These are phyloP conservation scores for Epirrita christyi DNA, from an alignment of 2,888 invertebrate species.

Conservation along the genomic window DNA sequence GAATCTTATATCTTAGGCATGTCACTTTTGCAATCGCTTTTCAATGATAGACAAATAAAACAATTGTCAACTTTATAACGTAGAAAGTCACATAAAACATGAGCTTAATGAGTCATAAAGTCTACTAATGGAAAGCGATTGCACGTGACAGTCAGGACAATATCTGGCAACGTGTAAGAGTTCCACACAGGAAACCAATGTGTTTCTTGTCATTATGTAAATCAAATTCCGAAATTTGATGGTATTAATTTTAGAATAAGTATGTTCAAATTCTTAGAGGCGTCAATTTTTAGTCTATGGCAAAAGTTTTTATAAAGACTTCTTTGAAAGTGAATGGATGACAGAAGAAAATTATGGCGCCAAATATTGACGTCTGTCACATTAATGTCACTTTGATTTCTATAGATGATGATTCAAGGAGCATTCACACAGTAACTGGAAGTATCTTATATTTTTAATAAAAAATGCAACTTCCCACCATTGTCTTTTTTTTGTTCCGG, in stretches of 20 bases:
- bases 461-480: conserved; percentile 78
- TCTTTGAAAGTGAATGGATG: conserved; percentile 4
- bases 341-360: not conserved
- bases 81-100: conserved; percentile 30
- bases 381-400: conserved; percentile 30
- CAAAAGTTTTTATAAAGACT: not conserved
- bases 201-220: not conserved
- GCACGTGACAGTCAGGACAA: conserved; percentile 67
- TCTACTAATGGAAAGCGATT: conserved; percentile 30
- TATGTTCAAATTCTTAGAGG: too few species aligned
- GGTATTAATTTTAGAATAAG: not conserved
- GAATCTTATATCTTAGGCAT: conserved; percentile 71
- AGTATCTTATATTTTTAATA: conserved; percentile 36
- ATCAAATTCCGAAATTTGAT: conserved; percentile 22
- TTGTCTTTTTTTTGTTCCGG: conserved; percentile 81
- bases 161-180: conserved; percentile 71
- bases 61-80: conserved; percentile 40
- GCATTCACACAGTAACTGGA: conserved; percentile 39
- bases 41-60: conserved; percentile 43
- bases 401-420: conserved; percentile 8
- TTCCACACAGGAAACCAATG: conserved; percentile 37
- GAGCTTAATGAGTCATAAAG: conserved; percentile 19
- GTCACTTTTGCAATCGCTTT: conserved; percentile 38
- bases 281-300: not conserved
- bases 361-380: not conserved